These are phyloP conservation scores for Gymnocephalus cernua DNA, from an alignment of 2,113 vertebrate genomes.

Conservation along the genomic window DNA sequence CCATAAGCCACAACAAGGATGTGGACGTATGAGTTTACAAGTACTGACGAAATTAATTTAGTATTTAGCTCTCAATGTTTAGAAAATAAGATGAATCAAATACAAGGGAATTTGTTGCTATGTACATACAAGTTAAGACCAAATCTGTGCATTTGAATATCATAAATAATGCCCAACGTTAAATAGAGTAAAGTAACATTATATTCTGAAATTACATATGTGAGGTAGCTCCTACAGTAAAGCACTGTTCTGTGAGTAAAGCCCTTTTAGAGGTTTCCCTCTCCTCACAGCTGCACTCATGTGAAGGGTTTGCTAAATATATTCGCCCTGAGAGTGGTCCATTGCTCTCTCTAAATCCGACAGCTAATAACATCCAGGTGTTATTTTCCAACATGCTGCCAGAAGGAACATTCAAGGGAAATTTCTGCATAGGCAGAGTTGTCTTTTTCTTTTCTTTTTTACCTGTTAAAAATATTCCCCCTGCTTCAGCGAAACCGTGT, in stretches of 20 bases:
- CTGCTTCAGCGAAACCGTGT: conserved; percentile 56
- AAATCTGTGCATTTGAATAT: neutral
- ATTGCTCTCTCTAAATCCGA: conserved; percentile 6
- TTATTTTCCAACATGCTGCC: conserved; percentile 47
- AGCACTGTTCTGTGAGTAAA: neutral
- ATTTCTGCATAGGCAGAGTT: conserved; percentile 48
- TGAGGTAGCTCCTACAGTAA: neutral
- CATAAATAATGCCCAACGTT: neutral
- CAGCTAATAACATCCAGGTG: conserved; percentile 53
- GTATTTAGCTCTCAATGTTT: neutral
- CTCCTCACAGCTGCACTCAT: neutral
- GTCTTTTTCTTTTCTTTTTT: conserved; percentile 13
- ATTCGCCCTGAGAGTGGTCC: conserved; percentile 12
- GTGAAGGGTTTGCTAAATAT: conserved; percentile 28
- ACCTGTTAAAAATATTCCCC: conserved; percentile 26
- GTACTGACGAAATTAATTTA: no score
- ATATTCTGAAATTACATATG: neutral
- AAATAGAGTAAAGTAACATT: neutral
- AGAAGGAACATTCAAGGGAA: conserved; percentile 27
- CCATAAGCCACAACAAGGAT: neutral
- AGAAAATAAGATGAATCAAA: neutral
- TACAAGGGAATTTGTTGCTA: neutral
- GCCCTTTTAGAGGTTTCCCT: neutral
- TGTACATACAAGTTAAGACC: neutral
- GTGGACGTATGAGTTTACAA: no score